Base-by-base conservation (phyloP, 37 sponge, comb jelly and placozoan species). In the Chondrosia reniformis region DNA sequence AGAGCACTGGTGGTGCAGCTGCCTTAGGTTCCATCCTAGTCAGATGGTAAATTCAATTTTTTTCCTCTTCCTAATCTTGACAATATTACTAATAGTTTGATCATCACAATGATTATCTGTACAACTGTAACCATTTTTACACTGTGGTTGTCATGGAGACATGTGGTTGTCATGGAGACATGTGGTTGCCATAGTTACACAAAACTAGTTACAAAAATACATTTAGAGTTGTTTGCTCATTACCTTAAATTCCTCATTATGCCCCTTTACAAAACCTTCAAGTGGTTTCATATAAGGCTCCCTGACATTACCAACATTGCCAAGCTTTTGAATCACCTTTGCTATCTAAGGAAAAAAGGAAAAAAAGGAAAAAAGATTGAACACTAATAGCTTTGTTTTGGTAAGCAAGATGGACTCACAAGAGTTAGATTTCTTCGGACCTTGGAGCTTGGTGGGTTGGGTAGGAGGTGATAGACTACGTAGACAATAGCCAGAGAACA, bases 251-350 rank as follows among this genome's bases (percentile, higher is more conserved):
- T 78, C 83, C 31, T 92, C 92, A 40, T 84, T 81, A 63, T 87
- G 83, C 21, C 78, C 59, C 32, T 55, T 81, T 34, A 92, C 85
- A 82, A 92, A 92, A 15, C 78, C 71, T 58, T 92, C 88, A 62
- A 92, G 77, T 24, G 92, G 88, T 55, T 81, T 87, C 88, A 87
- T 92, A 69, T 82, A 82, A 34, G 80, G 67, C 67, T 87, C 92
- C 5, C 92, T 65, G 22, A 86, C 87, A 69, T 84, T 87, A 17
- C 88, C 80, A 9, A 88, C 78, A 62, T 87, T 92, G 33, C 88
- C 88, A 39, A 92, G 56, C 61, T 87, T 92, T 84, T 92, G 92
- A 46, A 92, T 81, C 64, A 87, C 40, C 58, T 92, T 92, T 40
- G 84, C 88, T 79, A 92, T 67, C 92, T 69, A 40, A 56, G 45